A percentile compares a stretch with the other conserved stretches of the same genome.
Conservation (phyloP, 2,797 vertebrate species). For the Smutsia gigantea region DNA sequence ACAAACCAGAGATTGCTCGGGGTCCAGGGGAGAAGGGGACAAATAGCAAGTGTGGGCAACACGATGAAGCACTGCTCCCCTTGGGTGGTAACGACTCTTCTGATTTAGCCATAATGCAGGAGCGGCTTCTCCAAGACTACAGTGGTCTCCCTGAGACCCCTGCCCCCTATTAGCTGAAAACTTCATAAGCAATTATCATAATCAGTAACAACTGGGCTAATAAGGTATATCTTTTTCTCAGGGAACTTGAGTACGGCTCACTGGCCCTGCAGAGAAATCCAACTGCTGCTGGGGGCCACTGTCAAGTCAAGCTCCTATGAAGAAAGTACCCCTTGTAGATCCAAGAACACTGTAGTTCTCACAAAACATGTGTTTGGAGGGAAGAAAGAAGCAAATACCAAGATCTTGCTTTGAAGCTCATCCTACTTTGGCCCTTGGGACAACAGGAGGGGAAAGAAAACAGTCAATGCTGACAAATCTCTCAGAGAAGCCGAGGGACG, state of each 20-base stretch:
- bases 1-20: background rate
- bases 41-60: background rate
- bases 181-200: background rate
- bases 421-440: background rate
- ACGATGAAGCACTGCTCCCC: accelerated
- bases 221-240: background rate
- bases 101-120: background rate
- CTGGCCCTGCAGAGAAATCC: background rate
- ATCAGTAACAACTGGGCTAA: background rate
- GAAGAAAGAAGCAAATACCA: background rate
- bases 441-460: background rate
- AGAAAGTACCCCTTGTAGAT: background rate
- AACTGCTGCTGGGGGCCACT: background rate
- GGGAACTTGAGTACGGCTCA: background rate
- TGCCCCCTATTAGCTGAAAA: background rate
- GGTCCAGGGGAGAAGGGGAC: background rate
- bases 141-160: background rate
- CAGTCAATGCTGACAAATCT: background rate
- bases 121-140: background rate
- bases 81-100: accelerated
- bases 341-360: background rate
- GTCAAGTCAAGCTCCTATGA: background rate
- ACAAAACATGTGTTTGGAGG: background rate
- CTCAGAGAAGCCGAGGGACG: background rate
- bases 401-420: background rate